Base-by-base conservation (phyloP, 1,140 invertebrate species). In the Drosophila parabipectinata region DNA sequence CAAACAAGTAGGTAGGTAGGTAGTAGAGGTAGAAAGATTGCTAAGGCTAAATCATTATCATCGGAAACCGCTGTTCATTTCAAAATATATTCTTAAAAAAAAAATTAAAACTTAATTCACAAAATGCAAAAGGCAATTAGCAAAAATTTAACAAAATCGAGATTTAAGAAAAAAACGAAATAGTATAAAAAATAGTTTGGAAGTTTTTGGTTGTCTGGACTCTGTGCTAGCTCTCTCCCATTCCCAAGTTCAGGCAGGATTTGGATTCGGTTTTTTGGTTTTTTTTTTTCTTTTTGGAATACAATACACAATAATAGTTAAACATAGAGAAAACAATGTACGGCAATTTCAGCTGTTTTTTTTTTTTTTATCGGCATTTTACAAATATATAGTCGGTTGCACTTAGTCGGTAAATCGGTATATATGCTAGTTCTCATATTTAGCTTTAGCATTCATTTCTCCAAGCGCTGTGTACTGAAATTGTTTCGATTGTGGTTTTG, bases 141-240 rank as follows among this genome's bases (percentile, higher is more conserved):
- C 18, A 37, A 37, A 75, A 41, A 71, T 75, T 74, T 39, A 77
- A 48, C 45, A 75, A 67, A 67, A 47, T 47, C 48, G 28, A 15
- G 44, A 21, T 47, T 24, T 4, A 21, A 47, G 9, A 9, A 47
- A 24, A 24, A 9, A 47, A 24, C 12, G 15, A 3, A 47, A 47
- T 24, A 24, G 47, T 21, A 18, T 21, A 44, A 32, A 39, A 18
- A 21, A 47, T 47, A 47, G 44, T 48, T 75, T 74, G 37, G 18
- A 53, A 61, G 54, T 10, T 83, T 84, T 69, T 67, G 51, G 14
- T 44, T 44, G n/a, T 71, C 41, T 88, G 83, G 79, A 91, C 83
- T 91, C 85, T 91, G 82, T 91, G 85, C 90, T 90, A 91, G 90
- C 90, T 91, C 90, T 91, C 90, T 91, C 90, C 90, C 87, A 91